These are phyloP conservation scores for Nyctibius bracteatus DNA, from an alignment of 2,113 vertebrate genomes.

Conservation along the genomic window DNA sequence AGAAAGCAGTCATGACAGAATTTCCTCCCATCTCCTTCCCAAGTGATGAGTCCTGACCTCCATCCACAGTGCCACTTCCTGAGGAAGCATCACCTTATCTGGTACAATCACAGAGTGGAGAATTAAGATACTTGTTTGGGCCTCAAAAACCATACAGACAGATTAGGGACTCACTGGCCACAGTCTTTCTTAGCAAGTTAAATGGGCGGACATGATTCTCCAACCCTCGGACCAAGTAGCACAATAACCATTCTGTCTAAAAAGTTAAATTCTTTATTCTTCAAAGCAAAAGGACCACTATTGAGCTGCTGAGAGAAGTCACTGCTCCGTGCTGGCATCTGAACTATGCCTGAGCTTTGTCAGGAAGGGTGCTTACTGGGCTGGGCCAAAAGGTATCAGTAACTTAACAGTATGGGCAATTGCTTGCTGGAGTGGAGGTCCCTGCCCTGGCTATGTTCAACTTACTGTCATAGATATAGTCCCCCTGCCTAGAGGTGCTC, in stretches of 20 bases:
- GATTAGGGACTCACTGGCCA: neutral
- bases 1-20: neutral
- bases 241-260: neutral
- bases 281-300: neutral
- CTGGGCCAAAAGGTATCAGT: neutral
- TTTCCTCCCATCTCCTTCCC: neutral
- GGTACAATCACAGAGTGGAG: neutral
- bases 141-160: neutral
- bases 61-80: neutral
- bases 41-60: neutral
- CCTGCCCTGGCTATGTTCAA: neutral
- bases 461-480: neutral
- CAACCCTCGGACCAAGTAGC: neutral
- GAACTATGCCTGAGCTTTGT: neutral
- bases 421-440: neutral
- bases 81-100: neutral
- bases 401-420: neutral
- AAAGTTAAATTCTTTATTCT: neutral
- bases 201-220: neutral
- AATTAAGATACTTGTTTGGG: neutral
- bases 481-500: neutral
- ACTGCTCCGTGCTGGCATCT: neutral
- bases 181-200: neutral
- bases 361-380: neutral
- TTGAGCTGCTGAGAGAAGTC: neutral